Conservation (phyloP, 2,797 vertebrate genomes). For the Rhincodon typus region DNA sequence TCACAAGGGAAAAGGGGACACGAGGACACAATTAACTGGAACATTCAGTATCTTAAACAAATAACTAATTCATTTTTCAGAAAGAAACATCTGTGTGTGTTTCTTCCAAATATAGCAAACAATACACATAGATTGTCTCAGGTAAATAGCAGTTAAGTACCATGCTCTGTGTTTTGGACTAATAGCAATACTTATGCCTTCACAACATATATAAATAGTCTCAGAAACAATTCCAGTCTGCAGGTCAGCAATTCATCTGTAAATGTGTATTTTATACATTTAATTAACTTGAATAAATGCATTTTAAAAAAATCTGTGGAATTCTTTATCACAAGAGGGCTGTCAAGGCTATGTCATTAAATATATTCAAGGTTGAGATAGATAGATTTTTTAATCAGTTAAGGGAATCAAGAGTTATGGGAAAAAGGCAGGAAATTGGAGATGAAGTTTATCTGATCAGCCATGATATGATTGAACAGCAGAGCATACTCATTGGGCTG, state of each 20-base stretch:
- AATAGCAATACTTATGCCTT: not conserved
- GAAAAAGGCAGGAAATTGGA: too few species aligned
- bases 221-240: not conserved
- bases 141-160: not conserved
- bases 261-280: not conserved
- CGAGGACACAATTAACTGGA: conserved; percentile 11
- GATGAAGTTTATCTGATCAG: too few species aligned
- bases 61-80: not conserved
- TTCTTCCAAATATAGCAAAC: not conserved
- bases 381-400: too few species aligned
- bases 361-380: too few species aligned
- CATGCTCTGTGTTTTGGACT: not conserved
- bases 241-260: not conserved
- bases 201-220: not conserved
- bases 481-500: too few species aligned
- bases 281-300: not conserved
- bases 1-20: conserved; percentile 19
- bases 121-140: not conserved
- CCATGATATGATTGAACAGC: too few species aligned
- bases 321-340: too few species aligned
- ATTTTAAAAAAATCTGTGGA: too few species aligned
- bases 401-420: too few species aligned
- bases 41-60: conserved; percentile 25
- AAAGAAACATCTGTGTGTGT: not conserved
- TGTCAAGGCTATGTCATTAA: too few species aligned